Conservation (phyloP, 2,888 invertebrate species). For the Petrolisthes manimaculis region DNA sequence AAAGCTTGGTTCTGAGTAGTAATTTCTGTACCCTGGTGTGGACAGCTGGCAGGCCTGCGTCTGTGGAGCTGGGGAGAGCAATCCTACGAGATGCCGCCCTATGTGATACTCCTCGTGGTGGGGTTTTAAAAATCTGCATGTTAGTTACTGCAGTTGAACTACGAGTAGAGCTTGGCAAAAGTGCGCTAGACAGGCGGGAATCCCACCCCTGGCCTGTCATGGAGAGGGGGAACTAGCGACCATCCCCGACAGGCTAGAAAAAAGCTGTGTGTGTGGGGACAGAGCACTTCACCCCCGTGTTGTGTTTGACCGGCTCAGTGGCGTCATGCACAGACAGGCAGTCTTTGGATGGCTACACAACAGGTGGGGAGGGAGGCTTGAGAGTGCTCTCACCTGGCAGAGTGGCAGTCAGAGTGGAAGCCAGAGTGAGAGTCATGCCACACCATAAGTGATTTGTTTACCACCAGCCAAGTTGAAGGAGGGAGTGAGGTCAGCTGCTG, state of each 20-base stretch:
- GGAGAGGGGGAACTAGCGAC: constrained; percentile 53
- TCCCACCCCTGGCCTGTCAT: constrained; percentile 57
- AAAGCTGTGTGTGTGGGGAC: constrained; percentile 40
- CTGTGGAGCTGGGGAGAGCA: constrained; percentile 14
- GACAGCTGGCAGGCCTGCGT: constrained; percentile 3
- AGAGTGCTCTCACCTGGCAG: constrained; percentile 50
- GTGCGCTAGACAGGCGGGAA: constrained; percentile 52
- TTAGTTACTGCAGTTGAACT: constrained; percentile 50
- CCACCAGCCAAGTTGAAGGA: constrained; percentile 30
- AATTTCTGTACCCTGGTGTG: constrained; percentile 24
- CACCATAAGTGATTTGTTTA: constrained; percentile 42
- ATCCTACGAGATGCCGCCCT: constrained; percentile 25
- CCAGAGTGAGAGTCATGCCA: constrained; percentile 35
- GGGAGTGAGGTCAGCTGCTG: constrained; percentile 26
- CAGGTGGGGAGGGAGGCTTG: constrained; percentile 56
- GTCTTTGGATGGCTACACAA: constrained; percentile 59
- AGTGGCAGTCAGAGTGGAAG: constrained; percentile 38
- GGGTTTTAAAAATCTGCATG: constrained; percentile 43
- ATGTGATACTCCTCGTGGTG: constrained; percentile 22
- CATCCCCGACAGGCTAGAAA: constrained; percentile 49
- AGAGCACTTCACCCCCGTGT: constrained; percentile 47
- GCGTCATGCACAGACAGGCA: constrained; percentile 59
- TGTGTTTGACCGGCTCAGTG: constrained; percentile 52
- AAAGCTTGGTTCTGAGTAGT: constrained; percentile 24
- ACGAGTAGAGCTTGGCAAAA: constrained; percentile 45